These are phyloP conservation scores for Chelon labrosus DNA, from an alignment of 2,797 vertebrate species.

Conservation along the genomic window DNA sequence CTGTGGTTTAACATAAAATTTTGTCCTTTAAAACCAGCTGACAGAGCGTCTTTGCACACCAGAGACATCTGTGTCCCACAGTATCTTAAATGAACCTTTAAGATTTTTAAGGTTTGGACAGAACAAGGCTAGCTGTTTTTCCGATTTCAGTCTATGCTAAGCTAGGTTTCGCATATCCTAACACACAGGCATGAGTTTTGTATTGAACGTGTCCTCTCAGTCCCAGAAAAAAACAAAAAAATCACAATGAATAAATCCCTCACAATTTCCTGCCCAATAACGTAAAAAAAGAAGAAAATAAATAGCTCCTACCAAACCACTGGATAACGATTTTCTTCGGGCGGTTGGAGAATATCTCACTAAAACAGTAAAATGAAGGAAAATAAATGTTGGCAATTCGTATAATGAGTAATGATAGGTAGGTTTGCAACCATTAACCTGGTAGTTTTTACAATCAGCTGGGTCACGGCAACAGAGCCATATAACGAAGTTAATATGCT, in stretches of 20 bases:
- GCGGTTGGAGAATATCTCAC: constrained; percentile 43
- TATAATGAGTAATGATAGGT: too few species aligned
- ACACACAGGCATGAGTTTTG: too few species aligned
- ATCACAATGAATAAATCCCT: not conserved
- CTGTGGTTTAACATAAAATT: too few species aligned
- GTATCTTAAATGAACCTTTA: too few species aligned
- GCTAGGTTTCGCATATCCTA: too few species aligned
- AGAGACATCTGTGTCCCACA: too few species aligned
- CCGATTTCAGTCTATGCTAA: too few species aligned
- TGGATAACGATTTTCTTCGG: constrained; percentile 14
- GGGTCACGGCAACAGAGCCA: constrained; percentile 13
- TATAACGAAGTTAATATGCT: not conserved
- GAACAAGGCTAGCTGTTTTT: too few species aligned
- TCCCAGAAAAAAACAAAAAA: not conserved
- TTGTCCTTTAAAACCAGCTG: too few species aligned
- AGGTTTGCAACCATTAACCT: not conserved
- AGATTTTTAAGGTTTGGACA: too few species aligned
- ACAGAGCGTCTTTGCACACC: too few species aligned
- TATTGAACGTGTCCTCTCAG: too few species aligned
- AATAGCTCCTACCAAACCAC: constrained; percentile 35
- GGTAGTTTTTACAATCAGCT: not conserved
- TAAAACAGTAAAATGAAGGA: constrained; percentile 26
- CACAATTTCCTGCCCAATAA: not conserved
- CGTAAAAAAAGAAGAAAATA: not conserved
- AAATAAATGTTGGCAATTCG: not conserved